Evolutionary conservation across 2,113 vertebrate genomes (phyloP).

Genomic region (Epinephelus cyanopodus): DNA sequence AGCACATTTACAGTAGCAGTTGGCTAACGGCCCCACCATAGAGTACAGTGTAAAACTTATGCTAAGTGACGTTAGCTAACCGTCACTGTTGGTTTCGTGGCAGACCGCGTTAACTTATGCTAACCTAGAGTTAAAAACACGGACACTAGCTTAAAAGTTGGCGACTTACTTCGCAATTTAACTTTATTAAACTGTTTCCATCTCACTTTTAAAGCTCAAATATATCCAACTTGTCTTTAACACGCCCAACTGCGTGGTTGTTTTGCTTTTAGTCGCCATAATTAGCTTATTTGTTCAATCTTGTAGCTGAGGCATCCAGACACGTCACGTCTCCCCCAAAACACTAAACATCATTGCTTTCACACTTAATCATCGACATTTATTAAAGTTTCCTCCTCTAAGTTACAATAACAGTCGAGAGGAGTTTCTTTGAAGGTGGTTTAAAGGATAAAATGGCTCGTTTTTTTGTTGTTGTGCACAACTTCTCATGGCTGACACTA

Average conservation of each 20-base stretch:
- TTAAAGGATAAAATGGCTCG: neutral
- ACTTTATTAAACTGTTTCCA: rapidly evolving
- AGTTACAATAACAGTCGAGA: rapidly evolving
- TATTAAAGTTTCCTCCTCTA: rapidly evolving
- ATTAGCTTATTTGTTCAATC: neutral
- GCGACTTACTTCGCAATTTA: neutral
- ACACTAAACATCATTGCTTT: neutral
- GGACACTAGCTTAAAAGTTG: neutral
- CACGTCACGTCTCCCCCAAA: constrained; percentile 40
- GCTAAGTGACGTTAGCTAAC: neutral
- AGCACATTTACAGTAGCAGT: no score
- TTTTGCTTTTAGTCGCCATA: neutral
- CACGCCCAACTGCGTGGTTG: neutral
- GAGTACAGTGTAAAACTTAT: neutral
- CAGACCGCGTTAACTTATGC: neutral
- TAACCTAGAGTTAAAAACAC: neutral
- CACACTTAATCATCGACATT: neutral
- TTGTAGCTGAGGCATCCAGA: constrained; percentile 25
- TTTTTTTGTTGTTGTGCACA: constrained; percentile 21
- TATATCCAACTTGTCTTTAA: neutral
- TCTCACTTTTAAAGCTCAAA: neutral
- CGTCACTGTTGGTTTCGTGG: neutral
- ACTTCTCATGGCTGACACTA: constrained; percentile 49
- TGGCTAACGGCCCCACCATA: neutral
- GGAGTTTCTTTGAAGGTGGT: neutral